Percentiles rank a stretch among this genome's conserved stretches.
phyloP scores from a whole-genome alignment of 2,888 invertebrate species.

The Pachycephus smyrnensis region DNA sequence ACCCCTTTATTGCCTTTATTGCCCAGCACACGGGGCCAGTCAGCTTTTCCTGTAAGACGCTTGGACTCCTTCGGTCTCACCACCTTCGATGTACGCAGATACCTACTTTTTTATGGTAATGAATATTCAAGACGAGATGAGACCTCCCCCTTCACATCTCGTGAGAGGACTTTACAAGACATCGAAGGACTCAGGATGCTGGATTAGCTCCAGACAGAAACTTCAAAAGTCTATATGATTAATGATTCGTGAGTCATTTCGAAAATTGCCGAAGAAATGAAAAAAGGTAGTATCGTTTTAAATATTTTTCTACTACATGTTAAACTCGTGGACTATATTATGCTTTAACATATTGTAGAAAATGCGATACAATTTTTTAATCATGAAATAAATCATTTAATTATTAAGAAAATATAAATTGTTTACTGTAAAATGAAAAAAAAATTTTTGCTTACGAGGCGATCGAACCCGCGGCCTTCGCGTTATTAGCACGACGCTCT shows the following conservation, averaged over 20 bases:
- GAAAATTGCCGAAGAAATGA: neutral
- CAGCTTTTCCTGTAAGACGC: conserved; percentile 11
- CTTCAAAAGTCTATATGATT: conserved; percentile 5
- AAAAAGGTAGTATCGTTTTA: neutral
- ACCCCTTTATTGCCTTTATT: conserved; percentile 32
- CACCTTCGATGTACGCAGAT: conserved; percentile 1
- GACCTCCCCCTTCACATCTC: neutral
- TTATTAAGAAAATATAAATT: neutral
- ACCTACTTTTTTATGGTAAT: conserved; percentile 7
- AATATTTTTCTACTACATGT: neutral
- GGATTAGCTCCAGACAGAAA: neutral
- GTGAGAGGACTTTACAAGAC: neutral
- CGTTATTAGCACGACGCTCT: conserved; percentile 61
- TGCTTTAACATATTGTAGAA: neutral
- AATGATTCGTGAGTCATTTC: neutral
- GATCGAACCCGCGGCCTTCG: conserved; percentile 60
- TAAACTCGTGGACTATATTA: neutral
- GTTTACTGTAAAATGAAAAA: neutral
- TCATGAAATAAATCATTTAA: neutral
- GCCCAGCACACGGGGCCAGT: conserved; percentile 2
- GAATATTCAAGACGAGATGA: conserved; percentile 3
- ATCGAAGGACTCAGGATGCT: neutral
- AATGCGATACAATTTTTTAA: neutral
- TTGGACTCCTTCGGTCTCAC: conserved; percentile 1
- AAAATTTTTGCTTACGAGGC: conserved; percentile 37